phyloP scores from a whole-genome alignment of 2,797 vertebrate species.

The Halcyon chelicuti region DNA sequence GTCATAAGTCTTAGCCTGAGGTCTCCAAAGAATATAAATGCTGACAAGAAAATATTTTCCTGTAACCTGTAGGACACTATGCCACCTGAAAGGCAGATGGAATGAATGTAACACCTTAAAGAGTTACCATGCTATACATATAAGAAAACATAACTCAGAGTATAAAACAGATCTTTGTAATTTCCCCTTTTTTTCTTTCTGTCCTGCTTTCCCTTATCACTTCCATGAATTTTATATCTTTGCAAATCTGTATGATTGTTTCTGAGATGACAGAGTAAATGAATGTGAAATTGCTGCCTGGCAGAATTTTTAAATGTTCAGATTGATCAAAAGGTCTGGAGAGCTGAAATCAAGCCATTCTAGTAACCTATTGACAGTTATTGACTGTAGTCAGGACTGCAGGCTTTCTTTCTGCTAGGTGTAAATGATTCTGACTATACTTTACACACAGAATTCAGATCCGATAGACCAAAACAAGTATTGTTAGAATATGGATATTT shows the following conservation, averaged over 20 bases:
- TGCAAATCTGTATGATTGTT: background rate
- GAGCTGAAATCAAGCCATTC: background rate
- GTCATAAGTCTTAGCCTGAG: background rate
- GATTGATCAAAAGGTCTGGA: background rate
- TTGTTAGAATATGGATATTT: background rate
- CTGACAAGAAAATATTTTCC: fast-evolving
- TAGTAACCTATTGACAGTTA: background rate
- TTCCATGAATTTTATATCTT: background rate
- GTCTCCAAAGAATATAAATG: background rate
- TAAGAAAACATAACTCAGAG: background rate
- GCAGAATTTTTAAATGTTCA: background rate
- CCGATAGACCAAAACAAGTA: background rate
- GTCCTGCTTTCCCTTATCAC: background rate
- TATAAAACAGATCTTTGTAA: fast-evolving
- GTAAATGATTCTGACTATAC: background rate
- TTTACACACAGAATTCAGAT: background rate
- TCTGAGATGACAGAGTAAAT: background rate
- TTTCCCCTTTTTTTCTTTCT: background rate
- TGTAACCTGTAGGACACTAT: background rate
- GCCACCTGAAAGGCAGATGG: background rate
- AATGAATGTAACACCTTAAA: background rate
- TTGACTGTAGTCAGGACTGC: background rate
- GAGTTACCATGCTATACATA: background rate
- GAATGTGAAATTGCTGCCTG: background rate
- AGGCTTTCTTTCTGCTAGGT: background rate